Conservation (phyloP, 2,888 invertebrate species). For the Blera fallax region DNA sequence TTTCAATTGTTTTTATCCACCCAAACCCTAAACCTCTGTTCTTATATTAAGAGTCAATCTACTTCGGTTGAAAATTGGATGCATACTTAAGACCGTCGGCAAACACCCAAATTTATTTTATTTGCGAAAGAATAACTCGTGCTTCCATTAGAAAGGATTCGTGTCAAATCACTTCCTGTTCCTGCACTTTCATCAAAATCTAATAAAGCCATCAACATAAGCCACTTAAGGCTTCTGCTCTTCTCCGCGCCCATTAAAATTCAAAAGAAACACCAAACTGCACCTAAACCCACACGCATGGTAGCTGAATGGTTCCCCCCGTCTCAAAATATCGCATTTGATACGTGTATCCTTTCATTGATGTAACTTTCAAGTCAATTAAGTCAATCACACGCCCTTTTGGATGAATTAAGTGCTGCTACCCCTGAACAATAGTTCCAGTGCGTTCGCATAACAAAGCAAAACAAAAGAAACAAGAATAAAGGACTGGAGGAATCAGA, state of each 20-base stretch:
- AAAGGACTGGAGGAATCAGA: conserved; percentile 32
- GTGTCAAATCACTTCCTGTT: conserved; percentile 46
- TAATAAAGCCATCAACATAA: conserved; percentile 64
- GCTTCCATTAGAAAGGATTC: background rate
- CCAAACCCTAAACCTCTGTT: too few relatives aligned
- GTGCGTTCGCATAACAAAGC: conserved; percentile 49
- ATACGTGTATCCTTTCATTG: conserved; percentile 65
- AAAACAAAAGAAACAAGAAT: conserved; percentile 34
- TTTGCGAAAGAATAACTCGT: too few relatives aligned
- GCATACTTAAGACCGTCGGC: too few relatives aligned
- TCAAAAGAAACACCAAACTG: conserved; percentile 42
- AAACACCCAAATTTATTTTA: too few relatives aligned
- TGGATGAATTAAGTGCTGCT: conserved; percentile 76
- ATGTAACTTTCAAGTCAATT: conserved; percentile 82
- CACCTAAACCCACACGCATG: conserved; percentile 72
- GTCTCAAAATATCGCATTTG: conserved; percentile 28
- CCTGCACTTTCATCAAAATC: conserved; percentile 32
- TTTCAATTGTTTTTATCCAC: too few relatives aligned
- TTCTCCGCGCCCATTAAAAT: conserved; percentile 42
- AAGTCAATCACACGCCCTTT: conserved; percentile 82
- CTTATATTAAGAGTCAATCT: too few relatives aligned
- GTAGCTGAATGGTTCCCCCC: conserved; percentile 60
- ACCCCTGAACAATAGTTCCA: conserved; percentile 41
- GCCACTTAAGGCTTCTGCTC: conserved; percentile 37
- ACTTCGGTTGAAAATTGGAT: too few relatives aligned